Evolutionary conservation across 2,113 vertebrate genomes (phyloP).

Genomic region (Burhinus oedicnemus): DNA sequence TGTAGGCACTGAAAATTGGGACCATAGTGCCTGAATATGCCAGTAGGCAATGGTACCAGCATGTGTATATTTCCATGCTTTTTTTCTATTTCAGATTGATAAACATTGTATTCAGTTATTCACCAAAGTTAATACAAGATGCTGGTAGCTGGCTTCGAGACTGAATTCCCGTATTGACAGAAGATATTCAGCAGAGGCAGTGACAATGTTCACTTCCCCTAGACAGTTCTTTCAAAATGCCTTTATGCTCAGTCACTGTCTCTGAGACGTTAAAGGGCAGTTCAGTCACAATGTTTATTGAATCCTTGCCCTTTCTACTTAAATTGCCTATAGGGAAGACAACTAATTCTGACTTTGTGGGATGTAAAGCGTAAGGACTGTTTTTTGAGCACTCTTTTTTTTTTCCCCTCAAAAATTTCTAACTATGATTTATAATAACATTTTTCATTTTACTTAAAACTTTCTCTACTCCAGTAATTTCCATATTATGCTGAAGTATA

Average conservation of each 20-base stretch:
- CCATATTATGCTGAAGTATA: neutral
- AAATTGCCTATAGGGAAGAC: neutral
- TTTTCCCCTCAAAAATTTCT: neutral
- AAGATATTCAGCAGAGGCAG: neutral
- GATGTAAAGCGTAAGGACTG: neutral
- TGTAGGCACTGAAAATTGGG: neutral
- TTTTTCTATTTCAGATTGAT: neutral
- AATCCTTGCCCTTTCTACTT: slow-evolving; percentile 40
- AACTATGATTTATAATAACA: neutral
- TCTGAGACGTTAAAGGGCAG: neutral
- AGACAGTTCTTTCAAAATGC: neutral
- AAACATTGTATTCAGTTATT: neutral
- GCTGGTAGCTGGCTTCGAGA: neutral
- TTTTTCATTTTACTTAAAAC: neutral
- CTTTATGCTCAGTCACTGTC: slow-evolving; percentile 10
- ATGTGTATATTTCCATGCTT: neutral
- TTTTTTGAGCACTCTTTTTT: neutral
- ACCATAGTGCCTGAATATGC: neutral
- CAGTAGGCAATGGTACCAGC: neutral
- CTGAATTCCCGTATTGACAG: neutral
- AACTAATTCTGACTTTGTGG: neutral
- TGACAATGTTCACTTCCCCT: neutral
- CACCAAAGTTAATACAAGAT: neutral
- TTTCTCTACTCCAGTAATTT: neutral
- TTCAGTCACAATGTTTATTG: slow-evolving; percentile 26